phyloP scores from a whole-genome alignment of 2,888 invertebrate species.

The Aspidiotus destructor region DNA sequence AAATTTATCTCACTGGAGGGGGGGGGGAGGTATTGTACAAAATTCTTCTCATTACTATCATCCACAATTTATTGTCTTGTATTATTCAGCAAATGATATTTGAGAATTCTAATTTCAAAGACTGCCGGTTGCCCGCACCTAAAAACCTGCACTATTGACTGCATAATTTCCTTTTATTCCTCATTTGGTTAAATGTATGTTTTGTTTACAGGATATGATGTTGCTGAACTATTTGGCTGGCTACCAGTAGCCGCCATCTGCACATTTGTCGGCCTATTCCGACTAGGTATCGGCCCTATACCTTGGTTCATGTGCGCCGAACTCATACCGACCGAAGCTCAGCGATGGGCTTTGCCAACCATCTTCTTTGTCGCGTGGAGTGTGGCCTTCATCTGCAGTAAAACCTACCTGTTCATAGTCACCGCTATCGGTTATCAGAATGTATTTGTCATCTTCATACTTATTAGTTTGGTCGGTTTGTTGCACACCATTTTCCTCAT shows the following conservation, averaged over 20 bases:
- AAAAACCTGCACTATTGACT: too few relatives aligned
- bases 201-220: neutral
- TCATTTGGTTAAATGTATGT: too few relatives aligned
- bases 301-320: slow-evolving; percentile 45
- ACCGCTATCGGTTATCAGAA: slow-evolving; percentile 14
- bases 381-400: slow-evolving; percentile 21
- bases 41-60: too few relatives aligned
- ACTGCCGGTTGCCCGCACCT: too few relatives aligned
- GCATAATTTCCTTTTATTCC: too few relatives aligned
- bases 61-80: too few relatives aligned
- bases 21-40: too few relatives aligned
- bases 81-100: too few relatives aligned
- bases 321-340: slow-evolving; percentile 36
- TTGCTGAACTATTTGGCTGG: slow-evolving; percentile 38
- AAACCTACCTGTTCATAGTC: slow-evolving; percentile 17
- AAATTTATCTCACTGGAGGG: too few relatives aligned
- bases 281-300: slow-evolving; percentile 43
- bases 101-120: too few relatives aligned
- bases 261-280: slow-evolving; percentile 42
- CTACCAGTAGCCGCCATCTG: slow-evolving; percentile 41
- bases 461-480: slow-evolving; percentile 35
- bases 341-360: slow-evolving; percentile 26
- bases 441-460: slow-evolving; percentile 34
- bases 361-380: slow-evolving; percentile 29
- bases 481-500: slow-evolving; percentile 34